phyloP scores from a whole-genome alignment of 2,797 vertebrate species.

The Coregonus suidteri region DNA sequence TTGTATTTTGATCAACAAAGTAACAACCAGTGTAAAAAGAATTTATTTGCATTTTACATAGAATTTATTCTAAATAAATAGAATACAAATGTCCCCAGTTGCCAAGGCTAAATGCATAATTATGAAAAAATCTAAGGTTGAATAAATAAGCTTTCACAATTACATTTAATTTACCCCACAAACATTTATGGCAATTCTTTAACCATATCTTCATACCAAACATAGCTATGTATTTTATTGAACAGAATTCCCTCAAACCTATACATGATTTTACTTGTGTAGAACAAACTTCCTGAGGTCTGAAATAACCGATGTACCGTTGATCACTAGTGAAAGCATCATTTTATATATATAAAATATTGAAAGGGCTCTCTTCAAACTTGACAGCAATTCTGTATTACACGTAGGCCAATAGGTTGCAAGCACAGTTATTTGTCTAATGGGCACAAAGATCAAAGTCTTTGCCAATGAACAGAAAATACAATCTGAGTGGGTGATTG shows the following conservation, averaged over 20 bases:
- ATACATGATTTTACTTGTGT: too few relatives aligned
- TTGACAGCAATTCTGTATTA: neutral
- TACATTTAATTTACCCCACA: neutral
- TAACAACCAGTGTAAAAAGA: neutral
- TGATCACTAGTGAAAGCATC: too few relatives aligned
- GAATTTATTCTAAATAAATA: neutral
- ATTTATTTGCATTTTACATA: conserved; percentile 13
- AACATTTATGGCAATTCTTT: conserved; percentile 14
- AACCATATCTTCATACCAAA: conserved; percentile 7
- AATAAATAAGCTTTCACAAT: conserved; percentile 10
- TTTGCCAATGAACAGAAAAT: neutral
- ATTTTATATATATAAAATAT: too few relatives aligned
- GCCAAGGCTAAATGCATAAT: too few relatives aligned
- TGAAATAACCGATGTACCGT: too few relatives aligned
- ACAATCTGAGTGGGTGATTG: neutral
- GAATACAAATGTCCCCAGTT: conserved; percentile 15
- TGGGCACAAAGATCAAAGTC: neutral
- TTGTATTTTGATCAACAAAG: neutral
- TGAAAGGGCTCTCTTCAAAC: too few relatives aligned
- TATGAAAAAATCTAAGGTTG: neutral
- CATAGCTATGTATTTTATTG: neutral
- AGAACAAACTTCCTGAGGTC: too few relatives aligned
- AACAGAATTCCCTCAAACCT: too few relatives aligned
- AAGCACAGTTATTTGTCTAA: neutral
- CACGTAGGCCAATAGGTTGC: neutral